A percentile compares a stretch with the other conserved stretches of the same genome.
phyloP scores from a whole-genome alignment of 2,888 invertebrate species.

The Trichogramma evanescens region DNA sequence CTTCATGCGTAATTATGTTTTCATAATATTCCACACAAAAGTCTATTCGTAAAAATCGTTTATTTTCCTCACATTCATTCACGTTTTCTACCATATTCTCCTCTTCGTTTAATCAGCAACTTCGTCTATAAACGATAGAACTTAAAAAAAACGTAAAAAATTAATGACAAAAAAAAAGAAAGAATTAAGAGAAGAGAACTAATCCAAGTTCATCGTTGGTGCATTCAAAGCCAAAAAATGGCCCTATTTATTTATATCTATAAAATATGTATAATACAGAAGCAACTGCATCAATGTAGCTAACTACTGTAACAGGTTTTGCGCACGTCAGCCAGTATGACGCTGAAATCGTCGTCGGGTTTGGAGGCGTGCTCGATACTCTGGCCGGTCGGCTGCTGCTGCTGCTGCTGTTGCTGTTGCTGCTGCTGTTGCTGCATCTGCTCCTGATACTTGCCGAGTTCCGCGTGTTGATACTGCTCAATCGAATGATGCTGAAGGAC shows the following conservation, averaged over 20 bases:
- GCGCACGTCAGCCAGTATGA: constrained; percentile 78
- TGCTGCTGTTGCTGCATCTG: constrained; percentile 27
- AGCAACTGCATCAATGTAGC: constrained; percentile 19
- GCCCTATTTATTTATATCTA: no score
- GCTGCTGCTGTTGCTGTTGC: constrained; percentile 33
- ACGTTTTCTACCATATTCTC: no score
- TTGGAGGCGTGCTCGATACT: constrained; percentile 51
- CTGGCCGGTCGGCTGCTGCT: constrained; percentile 32
- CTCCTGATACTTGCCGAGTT: constrained; percentile 30
- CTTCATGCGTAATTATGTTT: no score
- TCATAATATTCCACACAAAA: no score
- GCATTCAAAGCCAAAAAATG: no score
- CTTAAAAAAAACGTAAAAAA: not conserved
- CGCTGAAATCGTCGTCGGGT: constrained; percentile 77
- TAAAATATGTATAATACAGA: no score
- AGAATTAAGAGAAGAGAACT: not conserved
- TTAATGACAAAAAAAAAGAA: not conserved
- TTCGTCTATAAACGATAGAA: not conserved
- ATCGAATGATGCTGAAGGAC: constrained; percentile 33
- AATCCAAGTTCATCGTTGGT: no score
- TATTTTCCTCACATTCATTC: no score
- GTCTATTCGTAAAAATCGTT: no score
- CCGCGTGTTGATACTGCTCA: constrained; percentile 44
- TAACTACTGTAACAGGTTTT: constrained; percentile 78
- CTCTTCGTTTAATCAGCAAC: no score